Base-by-base conservation (phyloP, 1,140 invertebrate species). In the Caenorhabditis inopinata region DNA sequence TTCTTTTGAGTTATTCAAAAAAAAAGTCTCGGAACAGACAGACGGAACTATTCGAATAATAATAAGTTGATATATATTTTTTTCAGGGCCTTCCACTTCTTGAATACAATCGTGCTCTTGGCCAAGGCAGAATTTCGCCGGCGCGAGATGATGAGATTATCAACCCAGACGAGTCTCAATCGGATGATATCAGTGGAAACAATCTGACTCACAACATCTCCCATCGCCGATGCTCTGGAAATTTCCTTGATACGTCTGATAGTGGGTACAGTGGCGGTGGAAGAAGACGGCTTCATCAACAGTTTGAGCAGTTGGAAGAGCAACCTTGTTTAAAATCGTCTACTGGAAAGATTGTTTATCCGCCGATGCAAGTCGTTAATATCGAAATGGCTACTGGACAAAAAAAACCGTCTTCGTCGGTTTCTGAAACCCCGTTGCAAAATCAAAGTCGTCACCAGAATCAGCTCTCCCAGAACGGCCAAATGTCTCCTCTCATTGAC, bases 131-230 rank as follows among this genome's bases (percentile, higher is more conserved):
- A 27, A 81, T 81, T 21, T 81, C 80, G 18, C 80, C 80, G n/a
- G 75, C 80, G 6, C 74, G 80, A 2, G 80, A 81, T 12, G 80
- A 73, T n/a, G 80, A 81, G 32, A 51, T 81, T 46, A 68, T 47
- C 21, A 76, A 81, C 38, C 77, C 75, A 14, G 79, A 80, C 12
- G 45, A 80, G 23, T 23, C 53, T 25, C n/a, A 12, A 35, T 48
- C 76, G 1, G 47, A 58, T 21, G 51, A 45, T n/a, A 21, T 53
- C 6, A 32, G 32, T 14, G 14, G 9, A 7, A 62, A 16, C 7
- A 58, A 42, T 35, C 9, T 62, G 18, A 58, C 49, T 12, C 27
- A 29, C 11, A 68, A 32, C 35, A 14, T 35, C 21, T n/a, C 23
- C 14, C 38, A 25, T 16, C 38, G 49, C 14, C 42, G 23, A 27